Base-by-base conservation (phyloP, 1,140 invertebrate genomes). In the Drosophila miranda region DNA sequence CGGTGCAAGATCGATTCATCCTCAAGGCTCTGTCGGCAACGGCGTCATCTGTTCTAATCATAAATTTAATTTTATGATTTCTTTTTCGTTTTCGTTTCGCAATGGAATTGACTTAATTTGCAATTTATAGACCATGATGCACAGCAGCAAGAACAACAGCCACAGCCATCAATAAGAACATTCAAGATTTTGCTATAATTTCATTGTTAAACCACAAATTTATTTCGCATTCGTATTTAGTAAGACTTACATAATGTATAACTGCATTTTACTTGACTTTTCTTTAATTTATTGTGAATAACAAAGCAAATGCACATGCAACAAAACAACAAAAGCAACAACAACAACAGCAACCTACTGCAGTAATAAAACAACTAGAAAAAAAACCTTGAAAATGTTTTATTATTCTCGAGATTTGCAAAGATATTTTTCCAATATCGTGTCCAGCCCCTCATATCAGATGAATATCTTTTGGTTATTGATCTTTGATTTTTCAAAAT, bases 11-110 rank as follows among this genome's bases (percentile, higher is more conserved):
- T 21, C 68, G 50, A 46, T 70, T 44, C 44, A 49, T 70, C 49
- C 43, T 34, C 38, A 57, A 41, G 21, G 19, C 45, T 62, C 44
- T 34, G 55, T 26, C 23, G 55, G 45, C 55, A 34, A 66, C 73
- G 75, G 59, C 75, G 82, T 81, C 82, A 87, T 86, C 74, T 87
- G 82, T 55, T 81, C 74, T 87, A 86, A 86, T 84, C 81, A 86
- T 86, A 86, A 86, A 77, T 80, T 73, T 73, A 60, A 62, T 75
- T 72, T 80, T 80, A 60, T 64, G 69, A 76, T 66, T 55, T 84
- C 19, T 61, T 28, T 53, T 41, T 34, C 16, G 64, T 62, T 55
- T 73, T 57, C 30, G 69, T 74, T 86, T 76, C 48, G 72, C 81
- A 86, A 86, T 77, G 80, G 62, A 79, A 82, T 79, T 63, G 57